Percentiles rank a stretch among this genome's conserved stretches.
Evolutionary conservation across 2,888 invertebrate genomes (phyloP).

Genomic region (Sympetrum striolatum): DNA sequence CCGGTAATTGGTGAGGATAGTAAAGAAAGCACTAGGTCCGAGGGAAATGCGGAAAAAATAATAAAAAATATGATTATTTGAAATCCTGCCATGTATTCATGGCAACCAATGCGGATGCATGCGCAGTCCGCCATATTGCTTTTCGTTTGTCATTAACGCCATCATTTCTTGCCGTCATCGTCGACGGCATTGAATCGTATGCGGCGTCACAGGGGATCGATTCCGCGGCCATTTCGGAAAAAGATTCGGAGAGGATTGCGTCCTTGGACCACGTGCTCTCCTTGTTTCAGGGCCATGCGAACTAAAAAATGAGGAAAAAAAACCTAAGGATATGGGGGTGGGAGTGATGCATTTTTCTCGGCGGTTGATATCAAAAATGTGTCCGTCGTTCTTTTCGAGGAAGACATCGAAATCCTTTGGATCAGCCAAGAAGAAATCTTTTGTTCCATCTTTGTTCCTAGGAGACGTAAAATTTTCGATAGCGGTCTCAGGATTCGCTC

Average conservation of each 20-base stretch:
- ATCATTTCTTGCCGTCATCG: conserved; percentile 24
- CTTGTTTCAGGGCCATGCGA: conserved; percentile 3
- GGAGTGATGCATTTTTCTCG: neutral
- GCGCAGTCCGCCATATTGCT: conserved; percentile 12
- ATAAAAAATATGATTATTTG: no score
- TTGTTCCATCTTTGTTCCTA: neutral
- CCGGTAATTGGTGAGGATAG: no score
- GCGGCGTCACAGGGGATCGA: conserved; percentile 16
- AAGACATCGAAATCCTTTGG: neutral
- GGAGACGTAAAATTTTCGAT: neutral
- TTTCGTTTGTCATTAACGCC: conserved; percentile 28
- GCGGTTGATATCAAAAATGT: neutral
- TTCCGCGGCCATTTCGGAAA: conserved; percentile 24
- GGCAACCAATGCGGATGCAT: neutral
- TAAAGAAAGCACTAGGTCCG: no score
- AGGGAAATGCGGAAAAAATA: no score
- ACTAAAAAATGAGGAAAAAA: neutral
- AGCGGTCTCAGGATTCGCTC: no score
- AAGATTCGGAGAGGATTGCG: conserved; percentile 27
- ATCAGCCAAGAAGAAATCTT: neutral
- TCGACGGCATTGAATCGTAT: conserved; percentile 13
- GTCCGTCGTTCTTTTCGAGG: neutral
- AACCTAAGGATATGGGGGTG: neutral
- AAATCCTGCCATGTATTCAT: neutral
- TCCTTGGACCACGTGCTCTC: conserved; percentile 35